Conservation (phyloP, 2,888 invertebrate genomes). For the Diplolepis rosae region DNA sequence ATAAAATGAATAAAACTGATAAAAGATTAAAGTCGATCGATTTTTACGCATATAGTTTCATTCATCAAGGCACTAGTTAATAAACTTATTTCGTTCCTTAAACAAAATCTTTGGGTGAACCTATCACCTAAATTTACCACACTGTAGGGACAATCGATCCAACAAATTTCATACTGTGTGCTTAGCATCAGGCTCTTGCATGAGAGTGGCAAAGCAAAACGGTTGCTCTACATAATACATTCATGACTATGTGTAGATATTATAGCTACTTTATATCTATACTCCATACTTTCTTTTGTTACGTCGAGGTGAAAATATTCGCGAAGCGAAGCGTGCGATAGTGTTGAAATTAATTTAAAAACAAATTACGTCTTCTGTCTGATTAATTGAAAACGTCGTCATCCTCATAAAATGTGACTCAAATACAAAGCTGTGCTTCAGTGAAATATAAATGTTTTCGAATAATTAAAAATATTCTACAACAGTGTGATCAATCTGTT, state of each 20-base stretch:
- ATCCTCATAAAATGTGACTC: neutral
- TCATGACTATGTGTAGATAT: conserved; percentile 18
- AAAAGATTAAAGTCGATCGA: conserved; percentile 1
- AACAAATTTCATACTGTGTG: conserved; percentile 25
- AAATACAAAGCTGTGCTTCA: neutral
- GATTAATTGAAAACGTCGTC: neutral
- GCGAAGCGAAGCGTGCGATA: conserved; percentile 20
- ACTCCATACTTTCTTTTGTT: conserved; percentile 22
- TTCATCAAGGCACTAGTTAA: conserved; percentile 24
- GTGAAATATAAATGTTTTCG: neutral
- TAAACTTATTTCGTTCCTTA: conserved; percentile 18
- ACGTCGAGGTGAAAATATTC: conserved; percentile 19
- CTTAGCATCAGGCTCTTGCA: conserved; percentile 8
- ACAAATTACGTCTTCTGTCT: neutral
- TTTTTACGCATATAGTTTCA: conserved; percentile 6
- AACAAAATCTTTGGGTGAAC: conserved; percentile 26
- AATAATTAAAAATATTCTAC: neutral
- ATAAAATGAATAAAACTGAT: neutral
- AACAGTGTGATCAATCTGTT: neutral
- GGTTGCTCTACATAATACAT: conserved; percentile 26
- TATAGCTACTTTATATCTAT: conserved; percentile 15
- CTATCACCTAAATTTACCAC: conserved; percentile 1
- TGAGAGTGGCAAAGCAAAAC: conserved; percentile 29
- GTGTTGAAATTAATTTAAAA: too few relatives aligned
- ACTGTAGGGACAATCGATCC: conserved; percentile 25